A percentile compares a stretch with the other conserved stretches of the same genome.
phyloP scores from a whole-genome alignment of 2,113 vertebrate genomes.

The Phodopus roborovskii region DNA sequence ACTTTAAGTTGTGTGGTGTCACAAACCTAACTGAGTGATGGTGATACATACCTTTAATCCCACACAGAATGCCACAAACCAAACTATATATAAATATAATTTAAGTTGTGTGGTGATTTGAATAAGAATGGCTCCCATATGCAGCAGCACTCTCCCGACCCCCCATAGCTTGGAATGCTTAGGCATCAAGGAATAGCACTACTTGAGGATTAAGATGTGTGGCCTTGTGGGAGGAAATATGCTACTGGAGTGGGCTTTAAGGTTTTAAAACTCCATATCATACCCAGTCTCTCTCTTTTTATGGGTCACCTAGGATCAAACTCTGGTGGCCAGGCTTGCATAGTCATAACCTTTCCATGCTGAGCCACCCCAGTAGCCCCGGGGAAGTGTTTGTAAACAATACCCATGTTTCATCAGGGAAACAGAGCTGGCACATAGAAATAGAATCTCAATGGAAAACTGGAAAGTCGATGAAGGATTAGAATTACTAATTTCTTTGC shows the following conservation, averaged over 20 bases:
- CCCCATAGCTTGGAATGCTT: too few relatives aligned
- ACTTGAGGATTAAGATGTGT: too few relatives aligned
- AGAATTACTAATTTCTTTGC: conserved; percentile 14
- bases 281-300: not conserved
- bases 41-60: too few relatives aligned
- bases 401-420: not conserved
- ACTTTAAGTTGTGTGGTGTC: not conserved
- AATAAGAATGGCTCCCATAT: too few relatives aligned
- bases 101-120: too few relatives aligned
- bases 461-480: conserved; percentile 41
- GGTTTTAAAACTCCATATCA: not conserved
- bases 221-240: not conserved
- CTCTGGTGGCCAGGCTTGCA: not conserved
- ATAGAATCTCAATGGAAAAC: conserved; percentile 48
- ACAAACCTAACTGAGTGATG: too few relatives aligned
- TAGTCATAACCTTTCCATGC: too few relatives aligned
- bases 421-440: not conserved
- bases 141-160: too few relatives aligned
- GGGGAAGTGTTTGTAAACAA: not conserved
- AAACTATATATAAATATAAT: too few relatives aligned
- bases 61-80: too few relatives aligned
- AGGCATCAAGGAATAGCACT: too few relatives aligned
- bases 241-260: not conserved
- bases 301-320: not conserved
- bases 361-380: not conserved